These are phyloP conservation scores for Brachyrhaphis roseni DNA, from an alignment of 2,797 vertebrate genomes.

Conservation along the genomic window DNA sequence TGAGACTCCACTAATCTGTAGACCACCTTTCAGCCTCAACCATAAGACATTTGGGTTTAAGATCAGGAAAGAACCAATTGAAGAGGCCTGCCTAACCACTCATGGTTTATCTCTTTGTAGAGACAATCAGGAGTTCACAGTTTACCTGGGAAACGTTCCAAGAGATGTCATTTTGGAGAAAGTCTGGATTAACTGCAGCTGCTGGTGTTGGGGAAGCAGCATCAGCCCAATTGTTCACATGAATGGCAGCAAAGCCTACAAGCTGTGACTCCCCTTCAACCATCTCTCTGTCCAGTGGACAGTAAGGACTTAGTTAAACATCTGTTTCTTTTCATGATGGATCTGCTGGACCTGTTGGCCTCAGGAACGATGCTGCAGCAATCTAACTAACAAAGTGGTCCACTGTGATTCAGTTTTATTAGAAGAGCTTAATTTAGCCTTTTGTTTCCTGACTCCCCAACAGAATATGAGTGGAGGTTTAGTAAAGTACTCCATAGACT, in stretches of 20 bases:
- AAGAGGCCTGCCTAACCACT: not conserved
- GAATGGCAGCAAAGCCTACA: conserved; percentile 73
- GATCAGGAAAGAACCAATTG: not conserved
- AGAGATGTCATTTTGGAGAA: conserved; percentile 77
- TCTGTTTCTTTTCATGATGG: no score
- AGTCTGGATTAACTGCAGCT: conserved; percentile 69
- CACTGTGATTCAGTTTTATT: no score
- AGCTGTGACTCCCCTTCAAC: conserved; percentile 75
- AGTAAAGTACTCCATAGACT: no score
- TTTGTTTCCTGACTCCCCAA: no score
- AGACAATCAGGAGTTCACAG: conserved; percentile 73
- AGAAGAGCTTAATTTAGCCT: no score
- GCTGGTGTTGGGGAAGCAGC: no score
- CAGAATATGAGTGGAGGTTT: no score
- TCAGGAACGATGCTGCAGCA: no score
- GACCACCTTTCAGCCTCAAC: conserved; percentile 47
- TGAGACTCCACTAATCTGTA: conserved; percentile 54
- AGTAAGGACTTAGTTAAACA: no score
- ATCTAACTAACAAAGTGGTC: no score
- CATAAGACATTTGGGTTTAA: conserved; percentile 28
- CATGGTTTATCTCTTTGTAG: conserved; percentile 46
- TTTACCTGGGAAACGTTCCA: conserved; percentile 81
- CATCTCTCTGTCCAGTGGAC: no score
- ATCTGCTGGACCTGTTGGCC: no score
- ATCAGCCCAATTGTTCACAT: conserved; percentile 57